Base-by-base conservation (phyloP, 2,888 invertebrate species). In the Galeopsomyia nigrocyanea region DNA sequence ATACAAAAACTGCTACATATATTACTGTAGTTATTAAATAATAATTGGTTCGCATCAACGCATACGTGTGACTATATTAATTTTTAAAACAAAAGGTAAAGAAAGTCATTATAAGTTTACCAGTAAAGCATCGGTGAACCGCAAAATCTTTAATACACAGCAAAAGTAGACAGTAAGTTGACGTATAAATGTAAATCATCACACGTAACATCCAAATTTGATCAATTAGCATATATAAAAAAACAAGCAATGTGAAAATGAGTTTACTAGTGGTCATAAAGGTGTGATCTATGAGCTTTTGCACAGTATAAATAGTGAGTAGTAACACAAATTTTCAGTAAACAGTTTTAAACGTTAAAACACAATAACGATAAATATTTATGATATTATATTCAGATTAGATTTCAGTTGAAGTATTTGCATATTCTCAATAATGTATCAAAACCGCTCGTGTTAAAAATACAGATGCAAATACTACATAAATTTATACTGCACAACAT, bases 131-230 rank as follows among this genome's bases (percentile, higher is more conserved):
- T 50, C 16, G 65, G 57, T 51, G 67, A 39, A 26, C 67, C 57
- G 57, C 67, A 51, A 53, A 31, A 58, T 68, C 57, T 68, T 61
- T 74, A 71, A 78, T 83, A 81, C 82, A 82, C 80, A 78, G 83
- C 82, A 83, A 83, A 83, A 83, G 82, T 83, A 82, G 83, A 75
- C 82, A 81, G 81, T 78, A 80, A 78, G 78, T 82, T 81, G 79
- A 82, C 80, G 31, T 55, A 46, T 63, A 68, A 68, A 60, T 73
- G 55, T 73, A 60, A 64, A 51, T 60, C 60, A 61, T 65, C 65
- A 73, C 71, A 62, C 61, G 46, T 61, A 71, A 63, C 62, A 66
- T 47, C 39, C 7, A 67, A 67, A 62, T n/a, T 64, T 21, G 66
- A 62, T 53, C 56, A 39, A 62, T 53, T 50, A 39, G 10, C 50